phyloP scores from a whole-genome alignment of 2,113 vertebrate genomes.

The Baryphthengus martii region DNA sequence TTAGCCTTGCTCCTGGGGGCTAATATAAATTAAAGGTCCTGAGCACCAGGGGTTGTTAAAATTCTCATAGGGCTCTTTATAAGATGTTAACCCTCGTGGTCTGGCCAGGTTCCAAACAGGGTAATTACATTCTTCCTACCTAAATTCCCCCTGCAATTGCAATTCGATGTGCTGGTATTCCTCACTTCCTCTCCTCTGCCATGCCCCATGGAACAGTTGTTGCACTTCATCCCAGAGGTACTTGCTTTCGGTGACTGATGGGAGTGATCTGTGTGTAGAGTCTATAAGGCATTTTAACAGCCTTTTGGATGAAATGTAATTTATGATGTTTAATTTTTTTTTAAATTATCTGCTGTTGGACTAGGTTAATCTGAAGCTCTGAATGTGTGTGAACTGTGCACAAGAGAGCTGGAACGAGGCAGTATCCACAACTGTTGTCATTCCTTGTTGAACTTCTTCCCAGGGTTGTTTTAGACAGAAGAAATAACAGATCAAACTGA shows the following conservation, averaged over 20 bases:
- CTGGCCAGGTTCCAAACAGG: slow-evolving; percentile 63
- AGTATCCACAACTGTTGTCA: neutral
- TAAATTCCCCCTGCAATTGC: slow-evolving; percentile 72
- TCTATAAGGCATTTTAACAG: slow-evolving; percentile 24
- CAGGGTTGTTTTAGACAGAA: neutral
- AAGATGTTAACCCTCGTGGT: slow-evolving; percentile 56
- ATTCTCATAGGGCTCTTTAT: slow-evolving; percentile 65
- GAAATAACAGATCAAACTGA: neutral
- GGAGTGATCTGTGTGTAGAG: slow-evolving; percentile 18
- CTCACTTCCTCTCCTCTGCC: slow-evolving; percentile 63
- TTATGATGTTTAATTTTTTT: neutral
- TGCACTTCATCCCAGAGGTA: slow-evolving; percentile 61
- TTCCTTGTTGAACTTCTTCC: neutral
- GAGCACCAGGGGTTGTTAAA: slow-evolving; percentile 52
- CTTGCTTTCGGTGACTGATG: slow-evolving; percentile 53
- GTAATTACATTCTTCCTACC: slow-evolving; percentile 74
- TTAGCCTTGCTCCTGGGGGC: slow-evolving; percentile 35
- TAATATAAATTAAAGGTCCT: slow-evolving; percentile 43
- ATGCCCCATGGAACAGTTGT: slow-evolving; percentile 62
- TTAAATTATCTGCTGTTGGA: neutral
- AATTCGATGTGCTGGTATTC: slow-evolving; percentile 72
- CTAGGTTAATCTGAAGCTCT: neutral
- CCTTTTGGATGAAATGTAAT: slow-evolving; percentile 25
- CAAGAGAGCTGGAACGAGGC: neutral
- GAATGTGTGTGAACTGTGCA: neutral